These are phyloP conservation scores for Tenrec ecaudatus DNA, from an alignment of 2,113 vertebrate genomes.

Conservation along the genomic window DNA sequence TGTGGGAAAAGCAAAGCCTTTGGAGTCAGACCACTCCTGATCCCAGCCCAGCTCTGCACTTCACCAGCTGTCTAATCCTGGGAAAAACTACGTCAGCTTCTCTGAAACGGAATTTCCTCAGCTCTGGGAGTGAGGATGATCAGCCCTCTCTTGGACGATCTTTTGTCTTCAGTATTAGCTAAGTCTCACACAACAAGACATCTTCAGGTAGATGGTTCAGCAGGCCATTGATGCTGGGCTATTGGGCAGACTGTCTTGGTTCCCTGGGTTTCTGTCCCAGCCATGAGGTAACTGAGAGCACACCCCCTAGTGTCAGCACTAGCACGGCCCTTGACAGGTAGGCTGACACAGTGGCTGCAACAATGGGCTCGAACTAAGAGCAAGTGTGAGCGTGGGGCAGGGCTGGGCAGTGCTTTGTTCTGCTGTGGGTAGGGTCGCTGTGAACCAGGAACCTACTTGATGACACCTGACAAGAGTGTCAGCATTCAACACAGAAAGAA, in stretches of 20 bases:
- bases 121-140: not conserved
- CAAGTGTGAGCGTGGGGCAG: too few relatives aligned
- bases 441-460: too few relatives aligned
- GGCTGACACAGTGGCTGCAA: too few relatives aligned
- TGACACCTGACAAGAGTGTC: too few relatives aligned
- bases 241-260: not conserved
- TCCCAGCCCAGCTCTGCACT: not conserved
- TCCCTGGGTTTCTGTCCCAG: not conserved
- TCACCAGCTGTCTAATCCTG: not conserved
- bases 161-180: not conserved
- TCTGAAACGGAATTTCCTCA: not conserved
- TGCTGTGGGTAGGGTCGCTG: too few relatives aligned
- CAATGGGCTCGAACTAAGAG: too few relatives aligned
- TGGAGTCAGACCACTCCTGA: not conserved
- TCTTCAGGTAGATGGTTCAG: not conserved
- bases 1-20: not conserved
- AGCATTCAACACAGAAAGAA: not conserved
- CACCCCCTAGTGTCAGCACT: not conserved
- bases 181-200: not conserved
- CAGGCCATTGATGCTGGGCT: not conserved
- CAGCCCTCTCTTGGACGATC: not conserved
- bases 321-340: too few relatives aligned
- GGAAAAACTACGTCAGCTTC: not conserved
- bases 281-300: too few relatives aligned
- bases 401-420: too few relatives aligned